phyloP scores from a whole-genome alignment of 2,888 invertebrate species.

The Trissoscelio sp. region DNA sequence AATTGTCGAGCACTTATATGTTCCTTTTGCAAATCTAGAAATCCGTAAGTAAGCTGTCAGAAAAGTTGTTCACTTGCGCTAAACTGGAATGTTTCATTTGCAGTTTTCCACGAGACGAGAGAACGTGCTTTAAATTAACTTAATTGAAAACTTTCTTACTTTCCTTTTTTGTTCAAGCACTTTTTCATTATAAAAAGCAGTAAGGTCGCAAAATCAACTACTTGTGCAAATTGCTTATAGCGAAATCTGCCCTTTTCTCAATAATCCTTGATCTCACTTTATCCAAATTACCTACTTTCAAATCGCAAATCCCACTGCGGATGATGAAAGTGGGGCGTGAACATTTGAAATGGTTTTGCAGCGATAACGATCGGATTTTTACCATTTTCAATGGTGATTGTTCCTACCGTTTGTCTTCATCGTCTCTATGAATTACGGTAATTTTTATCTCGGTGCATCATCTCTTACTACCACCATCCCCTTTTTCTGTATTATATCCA shows the following conservation, averaged over 20 bases:
- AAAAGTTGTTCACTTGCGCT: conserved; percentile 21
- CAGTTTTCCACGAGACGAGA: background rate
- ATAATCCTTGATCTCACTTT: too few species aligned
- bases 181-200: background rate
- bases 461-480: conserved; percentile 36
- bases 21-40: conserved; percentile 33
- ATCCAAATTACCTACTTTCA: conserved; percentile 35
- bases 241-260: background rate
- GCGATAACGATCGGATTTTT: conserved; percentile 68
- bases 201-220: conserved; percentile 23
- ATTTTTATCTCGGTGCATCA: conserved; percentile 62
- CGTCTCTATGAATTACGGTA: conserved; percentile 68
- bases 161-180: conserved; percentile 1
- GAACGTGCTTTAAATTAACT: conserved; percentile 3
- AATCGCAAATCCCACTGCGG: conserved; percentile 42
- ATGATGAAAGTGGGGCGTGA: conserved; percentile 51
- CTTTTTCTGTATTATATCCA: conserved; percentile 39
- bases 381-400: conserved; percentile 70
- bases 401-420: conserved; percentile 69
- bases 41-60: conserved; percentile 44
- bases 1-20: conserved; percentile 49
- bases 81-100: conserved; percentile 17
- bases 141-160: conserved; percentile 24
- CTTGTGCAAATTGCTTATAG: conserved; percentile 43
- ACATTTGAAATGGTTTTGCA: conserved; percentile 66